phyloP scores from a whole-genome alignment of 2,888 invertebrate species.

The Clostera curtula region DNA sequence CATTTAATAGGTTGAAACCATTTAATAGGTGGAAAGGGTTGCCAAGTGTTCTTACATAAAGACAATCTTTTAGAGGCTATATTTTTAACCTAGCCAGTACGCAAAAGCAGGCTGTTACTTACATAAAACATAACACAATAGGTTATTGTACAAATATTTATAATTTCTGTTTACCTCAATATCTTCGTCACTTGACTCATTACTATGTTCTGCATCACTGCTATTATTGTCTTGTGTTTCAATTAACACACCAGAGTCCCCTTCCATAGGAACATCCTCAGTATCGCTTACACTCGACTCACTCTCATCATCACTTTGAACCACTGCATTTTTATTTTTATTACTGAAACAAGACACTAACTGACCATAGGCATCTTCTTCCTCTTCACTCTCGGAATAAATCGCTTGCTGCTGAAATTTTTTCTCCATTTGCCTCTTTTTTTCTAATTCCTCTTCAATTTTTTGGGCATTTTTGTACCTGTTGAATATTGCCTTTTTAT shows the following conservation, averaged over 20 bases:
- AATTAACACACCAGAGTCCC: too few species aligned
- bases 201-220: constrained; percentile 5
- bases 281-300: constrained; percentile 18
- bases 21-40: too few species aligned
- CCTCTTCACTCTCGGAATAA: constrained; percentile 69
- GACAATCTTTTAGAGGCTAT: too few species aligned
- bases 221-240: too few species aligned
- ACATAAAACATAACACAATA: too few species aligned
- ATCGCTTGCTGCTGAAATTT: constrained; percentile 43
- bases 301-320: constrained; percentile 42
- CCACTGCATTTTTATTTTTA: constrained; percentile 25
- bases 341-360: constrained; percentile 67
- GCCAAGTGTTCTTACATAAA: too few species aligned
- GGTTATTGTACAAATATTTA: too few species aligned
- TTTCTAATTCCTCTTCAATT: constrained; percentile 60
- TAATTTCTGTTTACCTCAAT: constrained; percentile 26
- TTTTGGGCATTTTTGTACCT: constrained; percentile 65
- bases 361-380: constrained; percentile 64
- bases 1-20: too few species aligned
- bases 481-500: constrained; percentile 65
- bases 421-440: constrained; percentile 50
- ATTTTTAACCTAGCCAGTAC: too few species aligned
- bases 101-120: too few species aligned
- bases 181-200: constrained; percentile 9
- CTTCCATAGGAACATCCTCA: constrained; percentile 8